Conservation (phyloP, 2,888 invertebrate species). For the Cantharis rufa region DNA sequence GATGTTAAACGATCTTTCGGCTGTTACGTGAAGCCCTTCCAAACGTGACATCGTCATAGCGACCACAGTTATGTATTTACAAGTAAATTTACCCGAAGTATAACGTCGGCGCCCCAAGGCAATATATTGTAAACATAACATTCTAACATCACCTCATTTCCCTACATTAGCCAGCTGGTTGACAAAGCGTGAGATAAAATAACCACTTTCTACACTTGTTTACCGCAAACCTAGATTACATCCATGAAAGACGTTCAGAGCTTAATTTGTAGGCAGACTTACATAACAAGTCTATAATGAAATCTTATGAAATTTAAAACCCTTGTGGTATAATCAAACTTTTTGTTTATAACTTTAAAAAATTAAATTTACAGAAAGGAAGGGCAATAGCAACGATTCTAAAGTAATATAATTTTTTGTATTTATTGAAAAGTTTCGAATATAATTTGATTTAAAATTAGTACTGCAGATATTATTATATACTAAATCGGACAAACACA, state of each 20-base stretch:
- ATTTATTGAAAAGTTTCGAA: not conserved
- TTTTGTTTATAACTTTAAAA: not conserved
- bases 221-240: slow-evolving; percentile 9
- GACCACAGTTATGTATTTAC: slow-evolving; percentile 23
- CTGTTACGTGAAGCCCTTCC: slow-evolving; percentile 1
- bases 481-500: not conserved
- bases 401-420: no score
- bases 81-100: slow-evolving; percentile 15
- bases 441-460: not conserved
- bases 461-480: not conserved
- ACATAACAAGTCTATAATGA: not conserved
- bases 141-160: slow-evolving; percentile 25
- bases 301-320: not conserved
- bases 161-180: slow-evolving; percentile 22
- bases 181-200: slow-evolving; percentile 23
- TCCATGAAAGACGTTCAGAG: slow-evolving; percentile 4
- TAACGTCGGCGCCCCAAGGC: slow-evolving; percentile 16
- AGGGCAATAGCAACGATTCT: no score
- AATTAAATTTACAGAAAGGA: not conserved
- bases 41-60: slow-evolving; percentile 19
- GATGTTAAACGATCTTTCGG: slow-evolving; percentile 13
- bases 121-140: slow-evolving; percentile 24
- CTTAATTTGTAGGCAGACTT: slow-evolving; percentile 10
- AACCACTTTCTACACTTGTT: slow-evolving; percentile 16
- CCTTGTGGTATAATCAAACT: not conserved